Evolutionary conservation across 2,888 invertebrate species (phyloP).

Genomic region (Thysanoteuthis rhombus): DNA sequence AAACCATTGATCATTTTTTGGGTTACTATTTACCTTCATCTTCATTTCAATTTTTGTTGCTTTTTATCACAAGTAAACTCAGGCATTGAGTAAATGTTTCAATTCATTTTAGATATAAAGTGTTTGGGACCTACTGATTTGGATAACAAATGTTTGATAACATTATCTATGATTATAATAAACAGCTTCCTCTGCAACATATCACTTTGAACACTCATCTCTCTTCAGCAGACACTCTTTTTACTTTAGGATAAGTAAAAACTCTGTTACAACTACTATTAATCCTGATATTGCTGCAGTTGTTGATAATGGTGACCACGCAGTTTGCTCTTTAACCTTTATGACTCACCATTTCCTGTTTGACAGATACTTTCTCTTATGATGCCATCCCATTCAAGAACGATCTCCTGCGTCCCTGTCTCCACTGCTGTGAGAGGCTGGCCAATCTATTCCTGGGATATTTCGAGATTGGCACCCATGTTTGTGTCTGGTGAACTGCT

Average conservation of each 20-base stretch:
- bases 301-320: neutral
- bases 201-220: neutral
- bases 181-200: neutral
- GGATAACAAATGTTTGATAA: neutral
- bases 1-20: too few species aligned
- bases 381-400: neutral
- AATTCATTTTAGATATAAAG: too few species aligned
- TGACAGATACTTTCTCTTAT: neutral
- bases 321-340: neutral
- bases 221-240: neutral
- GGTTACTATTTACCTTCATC: too few species aligned
- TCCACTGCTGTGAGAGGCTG: too few species aligned
- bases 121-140: neutral
- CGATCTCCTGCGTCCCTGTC: neutral
- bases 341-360: neutral
- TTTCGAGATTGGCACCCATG: neutral
- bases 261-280: neutral
- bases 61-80: too few species aligned
- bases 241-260: neutral
- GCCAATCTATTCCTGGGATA: neutral
- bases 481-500: neutral
- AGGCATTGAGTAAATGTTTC: too few species aligned
- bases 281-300: neutral
- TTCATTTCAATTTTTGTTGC: too few species aligned
- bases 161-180: too few species aligned